Percentiles rank a stretch among this genome's conserved stretches.
Evolutionary conservation across 2,888 invertebrate genomes (phyloP).

Genomic region (Pardosa pseudoannulata): DNA sequence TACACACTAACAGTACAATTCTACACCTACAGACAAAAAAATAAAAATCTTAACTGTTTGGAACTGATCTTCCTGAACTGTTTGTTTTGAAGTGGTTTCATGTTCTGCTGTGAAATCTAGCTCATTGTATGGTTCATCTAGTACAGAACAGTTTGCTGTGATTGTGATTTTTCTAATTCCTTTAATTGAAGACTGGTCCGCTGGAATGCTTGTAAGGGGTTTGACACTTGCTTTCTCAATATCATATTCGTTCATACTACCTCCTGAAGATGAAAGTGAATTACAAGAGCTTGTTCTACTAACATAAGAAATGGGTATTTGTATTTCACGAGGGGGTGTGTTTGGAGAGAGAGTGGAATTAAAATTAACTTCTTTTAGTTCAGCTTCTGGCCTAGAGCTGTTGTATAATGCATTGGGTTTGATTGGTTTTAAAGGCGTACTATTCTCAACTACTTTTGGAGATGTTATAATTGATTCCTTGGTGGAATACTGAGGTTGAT

Average conservation of each 20-base stretch:
- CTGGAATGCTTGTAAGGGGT: conserved; percentile 13
- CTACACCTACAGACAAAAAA: too few relatives aligned
- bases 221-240: conserved; percentile 34
- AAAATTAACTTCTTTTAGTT: neutral
- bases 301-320: neutral
- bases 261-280: conserved; percentile 53
- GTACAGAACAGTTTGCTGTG: conserved; percentile 55
- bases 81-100: neutral
- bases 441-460: neutral
- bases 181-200: conserved; percentile 20
- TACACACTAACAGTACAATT: neutral
- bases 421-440: neutral
- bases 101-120: neutral
- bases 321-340: neutral
- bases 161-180: conserved; percentile 47
- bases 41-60: conserved; percentile 29
- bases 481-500: neutral
- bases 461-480: neutral
- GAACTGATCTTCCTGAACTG: neutral
- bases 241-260: conserved; percentile 64
- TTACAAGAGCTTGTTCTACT: conserved; percentile 7
- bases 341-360: neutral
- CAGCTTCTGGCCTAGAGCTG: neutral
- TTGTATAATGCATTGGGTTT: neutral
- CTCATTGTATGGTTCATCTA: conserved; percentile 40